Conservation (phyloP, 2,113 vertebrate genomes). For the Eublepharis macularius region DNA sequence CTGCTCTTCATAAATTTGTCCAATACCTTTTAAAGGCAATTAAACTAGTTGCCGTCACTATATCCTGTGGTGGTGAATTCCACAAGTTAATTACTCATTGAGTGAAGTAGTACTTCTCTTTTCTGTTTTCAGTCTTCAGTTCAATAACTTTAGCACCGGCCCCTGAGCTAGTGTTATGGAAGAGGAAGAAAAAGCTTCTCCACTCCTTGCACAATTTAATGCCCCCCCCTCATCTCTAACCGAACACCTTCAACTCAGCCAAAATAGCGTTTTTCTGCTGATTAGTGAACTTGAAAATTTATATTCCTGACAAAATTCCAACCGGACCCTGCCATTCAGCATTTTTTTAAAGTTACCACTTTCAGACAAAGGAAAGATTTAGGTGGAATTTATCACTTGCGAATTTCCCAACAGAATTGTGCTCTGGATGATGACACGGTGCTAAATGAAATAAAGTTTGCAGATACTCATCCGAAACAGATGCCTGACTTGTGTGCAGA, state of each 20-base stretch:
- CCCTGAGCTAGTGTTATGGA: too few relatives aligned
- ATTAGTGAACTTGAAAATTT: neutral
- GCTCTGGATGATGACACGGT: conserved; percentile 90
- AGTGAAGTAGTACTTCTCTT: too few relatives aligned
- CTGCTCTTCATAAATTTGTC: too few relatives aligned
- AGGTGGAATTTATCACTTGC: neutral
- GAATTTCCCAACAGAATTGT: conserved; percentile 78
- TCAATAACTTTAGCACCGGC: too few relatives aligned
- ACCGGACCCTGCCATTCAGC: neutral
- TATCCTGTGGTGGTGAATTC: too few relatives aligned
- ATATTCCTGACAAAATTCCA: neutral
- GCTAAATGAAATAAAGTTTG: conserved; percentile 87
- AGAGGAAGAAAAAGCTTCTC: too few relatives aligned
- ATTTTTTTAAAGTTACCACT: neutral
- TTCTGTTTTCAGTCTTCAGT: too few relatives aligned
- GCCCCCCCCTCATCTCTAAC: too few relatives aligned
- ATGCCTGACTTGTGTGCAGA: conserved; percentile 90
- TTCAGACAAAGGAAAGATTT: neutral
- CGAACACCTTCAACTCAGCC: neutral
- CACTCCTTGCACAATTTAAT: too few relatives aligned
- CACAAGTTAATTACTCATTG: too few relatives aligned
- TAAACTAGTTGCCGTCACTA: too few relatives aligned
- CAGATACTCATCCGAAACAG: conserved; percentile 81
- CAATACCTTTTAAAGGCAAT: too few relatives aligned
- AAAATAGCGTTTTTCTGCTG: neutral